These are phyloP conservation scores for Sorex araneus DNA, from an alignment of 2,113 vertebrate species.

Conservation along the genomic window DNA sequence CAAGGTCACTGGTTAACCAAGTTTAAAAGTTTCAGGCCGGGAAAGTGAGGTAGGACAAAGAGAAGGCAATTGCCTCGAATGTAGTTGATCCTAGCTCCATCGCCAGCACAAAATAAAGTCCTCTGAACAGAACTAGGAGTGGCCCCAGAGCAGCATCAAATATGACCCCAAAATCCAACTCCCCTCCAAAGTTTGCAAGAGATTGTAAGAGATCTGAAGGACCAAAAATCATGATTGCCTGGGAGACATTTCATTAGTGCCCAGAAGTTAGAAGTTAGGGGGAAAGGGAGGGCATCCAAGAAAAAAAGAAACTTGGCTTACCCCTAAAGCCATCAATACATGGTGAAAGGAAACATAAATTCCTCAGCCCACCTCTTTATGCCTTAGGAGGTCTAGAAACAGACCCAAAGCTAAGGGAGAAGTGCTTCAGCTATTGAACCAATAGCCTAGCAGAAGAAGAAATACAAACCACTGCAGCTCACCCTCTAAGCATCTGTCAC, in stretches of 20 bases:
- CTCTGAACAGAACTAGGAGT: no score
- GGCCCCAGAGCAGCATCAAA: no score
- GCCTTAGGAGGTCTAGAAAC: constrained; percentile 67
- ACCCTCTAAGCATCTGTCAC: constrained; percentile 63
- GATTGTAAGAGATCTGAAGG: not conserved
- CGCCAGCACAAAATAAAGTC: no score
- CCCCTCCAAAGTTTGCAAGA: not conserved
- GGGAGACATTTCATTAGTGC: not conserved
- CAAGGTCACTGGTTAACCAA: not conserved
- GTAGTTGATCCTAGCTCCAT: no score
- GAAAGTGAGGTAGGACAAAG: not conserved
- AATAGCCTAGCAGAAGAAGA: constrained; percentile 53
- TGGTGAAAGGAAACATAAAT: constrained; percentile 52
- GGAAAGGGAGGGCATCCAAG: not conserved
- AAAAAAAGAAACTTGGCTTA: not conserved
- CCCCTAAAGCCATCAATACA: not conserved
- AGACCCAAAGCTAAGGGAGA: constrained; percentile 69
- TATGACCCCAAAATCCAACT: no score
- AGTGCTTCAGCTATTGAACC: constrained; percentile 52
- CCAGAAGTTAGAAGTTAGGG: not conserved
- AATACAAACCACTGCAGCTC: constrained; percentile 81
- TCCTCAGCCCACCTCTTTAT: constrained; percentile 53
- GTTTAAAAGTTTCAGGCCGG: not conserved
- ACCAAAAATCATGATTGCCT: not conserved
- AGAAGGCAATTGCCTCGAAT: no score